These are phyloP conservation scores for Cotesia typhae DNA, from an alignment of 1,140 invertebrate species.

Conservation along the genomic window DNA sequence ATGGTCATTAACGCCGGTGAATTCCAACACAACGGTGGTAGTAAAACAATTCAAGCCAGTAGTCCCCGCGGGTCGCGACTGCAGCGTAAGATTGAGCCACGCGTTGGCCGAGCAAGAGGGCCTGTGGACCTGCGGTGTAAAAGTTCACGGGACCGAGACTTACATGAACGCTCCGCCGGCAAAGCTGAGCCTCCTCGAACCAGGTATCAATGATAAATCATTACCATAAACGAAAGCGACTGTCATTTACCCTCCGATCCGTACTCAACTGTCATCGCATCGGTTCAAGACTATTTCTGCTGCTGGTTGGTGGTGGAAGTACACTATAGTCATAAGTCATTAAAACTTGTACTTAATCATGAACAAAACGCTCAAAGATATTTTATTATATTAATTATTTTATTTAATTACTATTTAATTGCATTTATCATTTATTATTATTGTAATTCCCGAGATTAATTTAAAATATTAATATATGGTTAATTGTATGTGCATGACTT, in stretches of 20 bases:
- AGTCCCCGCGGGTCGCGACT: constrained; percentile 58
- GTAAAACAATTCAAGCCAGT: constrained; percentile 60
- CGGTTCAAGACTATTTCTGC: too few species aligned
- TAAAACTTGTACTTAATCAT: too few species aligned
- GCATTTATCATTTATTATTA: too few species aligned
- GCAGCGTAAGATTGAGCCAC: constrained; percentile 59
- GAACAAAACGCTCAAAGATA: too few species aligned
- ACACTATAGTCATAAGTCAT: background rate
- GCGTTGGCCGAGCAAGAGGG: constrained; percentile 59
- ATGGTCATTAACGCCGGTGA: constrained; percentile 60
- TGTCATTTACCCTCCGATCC: background rate
- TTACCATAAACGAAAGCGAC: background rate
- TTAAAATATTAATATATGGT: too few species aligned
- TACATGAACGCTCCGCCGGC: constrained; percentile 62
- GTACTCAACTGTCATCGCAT: background rate
- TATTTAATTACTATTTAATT: too few species aligned
- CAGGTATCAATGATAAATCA: constrained; percentile 54
- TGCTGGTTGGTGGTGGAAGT: constrained; percentile 13
- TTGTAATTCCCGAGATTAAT: too few species aligned
- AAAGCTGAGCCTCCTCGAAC: constrained; percentile 62
- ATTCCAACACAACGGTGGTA: constrained; percentile 60
- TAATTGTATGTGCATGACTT: too few species aligned
- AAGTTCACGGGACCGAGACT: constrained; percentile 51
- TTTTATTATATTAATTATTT: too few species aligned
- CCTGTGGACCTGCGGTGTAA: constrained; percentile 61